A percentile compares a stretch with the other conserved stretches of the same genome.
Evolutionary conservation across 2,113 vertebrate genomes (phyloP).

Genomic region (Gallinago jamesoni): DNA sequence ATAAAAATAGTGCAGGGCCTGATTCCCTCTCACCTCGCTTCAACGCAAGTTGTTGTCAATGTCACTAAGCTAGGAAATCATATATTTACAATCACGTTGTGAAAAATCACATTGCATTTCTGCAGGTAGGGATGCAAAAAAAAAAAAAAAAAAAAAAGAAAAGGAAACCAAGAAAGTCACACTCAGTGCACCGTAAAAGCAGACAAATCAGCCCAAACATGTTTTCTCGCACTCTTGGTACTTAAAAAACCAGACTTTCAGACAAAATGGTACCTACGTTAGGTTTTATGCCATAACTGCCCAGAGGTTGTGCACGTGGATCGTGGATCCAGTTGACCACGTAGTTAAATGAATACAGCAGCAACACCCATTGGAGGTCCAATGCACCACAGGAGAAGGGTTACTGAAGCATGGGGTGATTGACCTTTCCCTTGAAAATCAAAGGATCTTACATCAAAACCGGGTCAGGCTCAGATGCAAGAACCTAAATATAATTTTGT

Average conservation of each 20-base stretch:
- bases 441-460: neutral
- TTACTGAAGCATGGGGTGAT: neutral
- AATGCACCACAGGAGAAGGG: neutral
- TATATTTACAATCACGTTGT: neutral
- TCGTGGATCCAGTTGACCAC: neutral
- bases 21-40: neutral
- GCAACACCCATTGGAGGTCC: neutral
- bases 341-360: neutral
- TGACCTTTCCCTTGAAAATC: neutral
- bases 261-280: neutral
- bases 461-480: neutral
- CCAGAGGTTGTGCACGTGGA: neutral
- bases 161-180: neutral
- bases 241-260: neutral
- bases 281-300: neutral
- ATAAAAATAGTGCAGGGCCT: neutral
- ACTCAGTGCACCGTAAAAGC: neutral
- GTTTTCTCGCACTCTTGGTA: neutral
- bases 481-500: neutral
- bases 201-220: neutral
- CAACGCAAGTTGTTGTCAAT: neutral
- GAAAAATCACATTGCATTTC: neutral
- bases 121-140: neutral
- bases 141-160: neutral
- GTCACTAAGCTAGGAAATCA: neutral